Evolutionary conservation across 64 coral and sea anemone genomes (phyloP), one percentile per base, ranked within the genome.

Genomic region (Catalaphyllia jardinei): DNA sequence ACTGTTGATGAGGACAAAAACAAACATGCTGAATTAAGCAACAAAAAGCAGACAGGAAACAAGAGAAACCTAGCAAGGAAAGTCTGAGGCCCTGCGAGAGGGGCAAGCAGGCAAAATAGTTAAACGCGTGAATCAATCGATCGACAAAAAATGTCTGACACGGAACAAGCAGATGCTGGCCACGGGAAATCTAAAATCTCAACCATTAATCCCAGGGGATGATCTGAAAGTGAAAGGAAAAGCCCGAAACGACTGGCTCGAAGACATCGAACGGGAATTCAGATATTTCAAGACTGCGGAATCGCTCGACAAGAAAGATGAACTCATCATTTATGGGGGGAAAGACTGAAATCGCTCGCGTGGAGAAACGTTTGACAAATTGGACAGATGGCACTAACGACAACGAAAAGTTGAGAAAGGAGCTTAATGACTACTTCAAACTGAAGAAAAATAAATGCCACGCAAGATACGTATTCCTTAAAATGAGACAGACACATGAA

Each of bases 391-490:
- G 54, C n/a, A 22, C 3, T 27, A 24, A 73, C 54, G 42, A 51
- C 18, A 60, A 87, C 85, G 11, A 17, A 7, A 86, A 86, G 49
- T 75, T 87, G 51, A 57, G 54, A 57, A 87, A 87, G 18, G 75
- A 78, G 74, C 62, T 79, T 2, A 88, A 88, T 29, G 72, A 60
- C 49, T 31, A 88, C 64, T 73, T 88, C 71, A 29, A 24, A 24
- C 67, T 75, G 8, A 90, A 79, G 35, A 75, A 80, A 69, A 89
- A 89, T 76, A 90, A 90, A 71, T 78, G 72, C 51, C 77, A 90
- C 30, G 75, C 77, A 74, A 73, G 11, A 57, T 57, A 15, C 15
- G 54, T 14, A 14, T 57, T 57, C 54, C 54, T 57, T 12, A 57
- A 57, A 57, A 57, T 57, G 54, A 57, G 54, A 75, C 46, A 38